A percentile compares a stretch with the other conserved stretches of the same genome.
phyloP scores from a whole-genome alignment of 2,888 invertebrate species.

The Acronicta leporina region DNA sequence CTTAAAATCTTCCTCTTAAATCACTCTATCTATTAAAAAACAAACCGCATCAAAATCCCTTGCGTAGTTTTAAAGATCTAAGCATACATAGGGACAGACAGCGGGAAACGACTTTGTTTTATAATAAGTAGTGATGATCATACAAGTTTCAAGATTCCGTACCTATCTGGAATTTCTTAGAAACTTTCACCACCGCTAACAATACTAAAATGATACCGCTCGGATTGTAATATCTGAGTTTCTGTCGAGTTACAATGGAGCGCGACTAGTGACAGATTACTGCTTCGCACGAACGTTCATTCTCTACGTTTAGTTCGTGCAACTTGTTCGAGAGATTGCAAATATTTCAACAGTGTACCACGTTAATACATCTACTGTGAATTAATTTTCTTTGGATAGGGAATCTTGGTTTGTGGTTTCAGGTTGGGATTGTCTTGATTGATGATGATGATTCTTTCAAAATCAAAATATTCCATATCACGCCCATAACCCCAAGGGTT shows the following conservation, averaged over 20 bases:
- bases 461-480: too few species aligned
- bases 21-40: too few species aligned
- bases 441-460: too few species aligned
- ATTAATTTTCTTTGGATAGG: constrained; percentile 1
- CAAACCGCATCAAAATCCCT: too few species aligned
- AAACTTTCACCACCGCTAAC: constrained; percentile 1
- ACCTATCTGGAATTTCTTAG: not conserved
- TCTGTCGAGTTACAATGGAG: constrained; percentile 13
- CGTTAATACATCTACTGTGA: not conserved
- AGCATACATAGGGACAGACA: too few species aligned
- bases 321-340: constrained; percentile 19
- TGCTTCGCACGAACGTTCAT: constrained; percentile 20
- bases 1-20: too few species aligned
- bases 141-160: not conserved
- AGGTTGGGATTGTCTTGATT: too few species aligned
- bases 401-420: too few species aligned
- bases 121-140: too few species aligned
- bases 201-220: constrained; percentile 18
- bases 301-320: constrained; percentile 20
- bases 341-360: constrained; percentile 14
- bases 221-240: constrained; percentile 15
- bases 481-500: too few species aligned
- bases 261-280: constrained; percentile 18
- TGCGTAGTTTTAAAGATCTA: too few species aligned
- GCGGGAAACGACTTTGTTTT: too few species aligned